Base-by-base conservation (phyloP, 2,113 vertebrate genomes). In the Dicerorhinus sumatrensis region DNA sequence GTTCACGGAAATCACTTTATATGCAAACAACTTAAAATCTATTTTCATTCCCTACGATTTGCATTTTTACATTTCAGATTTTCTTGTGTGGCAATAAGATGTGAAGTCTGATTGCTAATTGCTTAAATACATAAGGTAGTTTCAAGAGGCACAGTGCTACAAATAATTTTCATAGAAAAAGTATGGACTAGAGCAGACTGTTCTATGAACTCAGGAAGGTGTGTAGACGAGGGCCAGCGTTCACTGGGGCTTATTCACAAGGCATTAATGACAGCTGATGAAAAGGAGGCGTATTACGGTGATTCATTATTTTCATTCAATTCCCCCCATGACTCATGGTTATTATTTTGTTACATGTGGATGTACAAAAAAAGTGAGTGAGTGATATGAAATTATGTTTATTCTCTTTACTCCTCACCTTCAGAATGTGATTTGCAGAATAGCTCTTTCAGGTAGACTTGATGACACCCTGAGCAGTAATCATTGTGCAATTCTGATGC, bases 31-130 rank as follows among this genome's bases (percentile, higher is more conserved):
- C 54, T 65, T 83, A 91, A 93, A 73, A 67, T 92, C 48, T 97
- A 96, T 95, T 94, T 91, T 94, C 62, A 56, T 89, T 95, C 46
- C 60, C 33, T 86, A 86, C 36, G 82, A 95, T 94, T 97, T 98
- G 73, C 76, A 94, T 90, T 97, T 97, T 96, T 83, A 91, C 46
- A 54, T 96, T 88, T 96, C 56, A 75, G 0, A 83, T 96, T 89
- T 39, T 9, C 79, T 83, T 67, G 17, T n/a, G 33, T 29, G 73
- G 67, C 51, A 79, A 25, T 84, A 84, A 79, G 42, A 91, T 54
- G 18, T 73, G 48, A 95, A 92, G 62, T 94, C 33, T 93, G 82
- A 97, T 81, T 92, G 87, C 79, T 97, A 94, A 95, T 84, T 95
- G 80, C 81, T 95, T 94, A 89, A 97, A 46, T 46, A 73, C 9